These are phyloP conservation scores for Epiblema foenella DNA, from an alignment of 2,888 invertebrate genomes.

Conservation along the genomic window DNA sequence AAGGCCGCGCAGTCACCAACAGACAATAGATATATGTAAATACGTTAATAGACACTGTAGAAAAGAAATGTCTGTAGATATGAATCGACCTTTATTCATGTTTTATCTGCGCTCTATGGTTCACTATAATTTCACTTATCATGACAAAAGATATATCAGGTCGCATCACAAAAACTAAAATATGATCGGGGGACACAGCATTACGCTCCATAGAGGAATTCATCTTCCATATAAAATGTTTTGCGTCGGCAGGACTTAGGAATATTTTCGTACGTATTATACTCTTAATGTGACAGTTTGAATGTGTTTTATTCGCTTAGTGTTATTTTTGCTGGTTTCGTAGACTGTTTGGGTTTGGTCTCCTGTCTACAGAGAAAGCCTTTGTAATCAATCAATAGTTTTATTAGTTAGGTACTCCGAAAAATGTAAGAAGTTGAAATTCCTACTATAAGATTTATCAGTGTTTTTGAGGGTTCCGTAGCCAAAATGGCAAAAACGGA, in stretches of 20 bases:
- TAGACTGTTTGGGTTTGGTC: constrained; percentile 42
- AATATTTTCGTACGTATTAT: constrained; percentile 73
- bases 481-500: too few relatives aligned
- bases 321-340: constrained; percentile 51
- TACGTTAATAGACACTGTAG: too few relatives aligned
- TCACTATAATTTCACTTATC: constrained; percentile 42
- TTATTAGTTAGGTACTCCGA: not conserved
- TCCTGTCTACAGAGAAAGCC: not conserved
- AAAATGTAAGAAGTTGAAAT: too few relatives aligned
- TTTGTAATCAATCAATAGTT: too few relatives aligned
- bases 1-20: too few relatives aligned
- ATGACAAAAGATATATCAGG: constrained; percentile 54
- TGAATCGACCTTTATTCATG: too few relatives aligned
- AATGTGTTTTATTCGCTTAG: constrained; percentile 68
- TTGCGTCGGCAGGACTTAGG: constrained; percentile 65
- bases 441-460: not conserved
- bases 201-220: constrained; percentile 54
- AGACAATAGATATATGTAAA: too few relatives aligned
- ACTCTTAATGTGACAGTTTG: constrained; percentile 75
- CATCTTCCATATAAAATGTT: constrained; percentile 54
- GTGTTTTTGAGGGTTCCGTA: too few relatives aligned
- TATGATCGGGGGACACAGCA: constrained; percentile 59
- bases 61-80: too few relatives aligned
- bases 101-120: not conserved
- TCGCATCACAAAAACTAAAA: constrained; percentile 54